Evolutionary conservation across 1,140 invertebrate genomes (phyloP), one percentile per base, ranked within the genome.

Genomic region (Ceratosolen fusciceps): DNA sequence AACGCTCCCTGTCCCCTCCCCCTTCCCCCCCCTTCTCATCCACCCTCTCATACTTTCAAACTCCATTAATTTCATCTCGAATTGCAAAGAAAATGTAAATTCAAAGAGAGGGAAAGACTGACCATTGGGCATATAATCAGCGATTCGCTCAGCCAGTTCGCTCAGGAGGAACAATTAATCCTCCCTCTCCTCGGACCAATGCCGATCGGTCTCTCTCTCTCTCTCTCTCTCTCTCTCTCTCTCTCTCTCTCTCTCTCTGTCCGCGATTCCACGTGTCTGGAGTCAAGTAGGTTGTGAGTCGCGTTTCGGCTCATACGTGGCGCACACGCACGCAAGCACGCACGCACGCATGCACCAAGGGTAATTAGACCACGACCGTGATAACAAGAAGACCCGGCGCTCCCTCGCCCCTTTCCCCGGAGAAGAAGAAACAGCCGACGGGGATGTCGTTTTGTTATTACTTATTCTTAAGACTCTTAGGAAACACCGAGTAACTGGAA

Each of bases 351-450:
- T 4, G 21, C 65, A 75, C 83, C 74, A 77, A 73, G 80, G 80
- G 82, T 85, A 88, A 88, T 86, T 87, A 87, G 87, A 88, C 84
- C 87, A 85, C 78, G 83, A 88, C 87, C 78, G 85, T 67, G 83
- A 81, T 88, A 88, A 88, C 87, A 85, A 87, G 82, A 29, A 84
- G 82, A n/a, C 80, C 83, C 79, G 81, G 16, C 52, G 12, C 34
- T 52, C 21, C 21, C 19, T 52, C 49, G 58, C 47, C 10, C 47
- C 71, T 77, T 78, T 52, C 67, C 1, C 67, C 67, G 67, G 19
- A 12, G 39, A n/a, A 87, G 83, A 24, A 85, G 82, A 49, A 31
- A 47, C 19, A 26, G 37, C 67, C 65, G 71, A 77, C 16, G 43
- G 16, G 43, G 43, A 47, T 9, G 43, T 47, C 16, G 43, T 16